These are phyloP conservation scores for Origma solitaria DNA, from an alignment of 2,113 vertebrate species.

Conservation along the genomic window DNA sequence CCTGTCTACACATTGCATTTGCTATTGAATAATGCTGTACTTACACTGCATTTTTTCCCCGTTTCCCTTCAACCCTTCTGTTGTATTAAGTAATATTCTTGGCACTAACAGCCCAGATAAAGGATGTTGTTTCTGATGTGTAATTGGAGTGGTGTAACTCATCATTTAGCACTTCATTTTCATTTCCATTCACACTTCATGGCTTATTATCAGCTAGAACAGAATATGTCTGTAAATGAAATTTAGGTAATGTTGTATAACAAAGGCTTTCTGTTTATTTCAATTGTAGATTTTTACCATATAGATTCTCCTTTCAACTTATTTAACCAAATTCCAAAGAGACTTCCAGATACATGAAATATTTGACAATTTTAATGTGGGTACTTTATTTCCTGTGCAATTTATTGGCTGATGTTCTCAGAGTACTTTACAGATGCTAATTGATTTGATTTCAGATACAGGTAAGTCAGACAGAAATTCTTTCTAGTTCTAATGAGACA, in stretches of 20 bases:
- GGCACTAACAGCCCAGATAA: constrained; percentile 54
- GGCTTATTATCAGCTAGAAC: constrained; percentile 40
- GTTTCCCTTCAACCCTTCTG: constrained; percentile 49
- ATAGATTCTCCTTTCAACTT: neutral
- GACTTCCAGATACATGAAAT: neutral
- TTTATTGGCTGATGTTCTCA: neutral
- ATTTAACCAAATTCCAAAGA: neutral
- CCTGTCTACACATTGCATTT: neutral
- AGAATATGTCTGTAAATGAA: constrained; percentile 23
- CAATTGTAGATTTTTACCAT: neutral
- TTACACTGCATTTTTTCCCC: constrained; percentile 9
- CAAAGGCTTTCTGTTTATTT: constrained; percentile 27
- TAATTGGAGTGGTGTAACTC: constrained; percentile 21
- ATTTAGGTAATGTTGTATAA: constrained; percentile 32
- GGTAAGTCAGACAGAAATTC: neutral
- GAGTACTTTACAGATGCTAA: neutral
- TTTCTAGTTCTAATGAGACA: neutral
- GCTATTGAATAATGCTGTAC: neutral
- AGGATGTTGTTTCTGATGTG: constrained; percentile 60
- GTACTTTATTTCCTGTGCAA: neutral
- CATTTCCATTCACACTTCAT: constrained; percentile 26
- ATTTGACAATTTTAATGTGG: neutral
- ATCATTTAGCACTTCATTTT: constrained; percentile 60
- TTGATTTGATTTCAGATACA: neutral
- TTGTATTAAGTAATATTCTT: constrained; percentile 55